A percentile compares a stretch with the other conserved stretches of the same genome.
phyloP scores from a whole-genome alignment of 2,888 invertebrate species.

The Ornithoptera priamus region DNA sequence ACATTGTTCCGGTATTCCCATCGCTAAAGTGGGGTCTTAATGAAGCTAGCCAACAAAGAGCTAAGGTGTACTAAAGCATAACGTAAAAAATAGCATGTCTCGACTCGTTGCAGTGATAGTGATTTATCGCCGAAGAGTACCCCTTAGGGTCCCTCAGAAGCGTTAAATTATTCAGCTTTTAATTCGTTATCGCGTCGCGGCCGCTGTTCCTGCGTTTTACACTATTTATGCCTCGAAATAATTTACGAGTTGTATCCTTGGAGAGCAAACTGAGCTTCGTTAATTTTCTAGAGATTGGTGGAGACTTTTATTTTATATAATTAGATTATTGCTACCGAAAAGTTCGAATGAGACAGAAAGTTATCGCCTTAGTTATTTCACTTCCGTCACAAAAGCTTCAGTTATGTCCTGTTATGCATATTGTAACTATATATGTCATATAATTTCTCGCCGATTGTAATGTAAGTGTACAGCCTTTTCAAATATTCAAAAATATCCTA shows the following conservation, averaged over 20 bases:
- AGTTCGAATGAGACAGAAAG: neutral
- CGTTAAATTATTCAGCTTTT: slow-evolving; percentile 78
- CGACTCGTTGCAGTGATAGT: slow-evolving; percentile 65
- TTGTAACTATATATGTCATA: too few species aligned
- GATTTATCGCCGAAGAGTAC: slow-evolving; percentile 67
- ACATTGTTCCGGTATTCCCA: slow-evolving; percentile 67
- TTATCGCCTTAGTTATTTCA: too few species aligned
- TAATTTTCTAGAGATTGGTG: slow-evolving; percentile 45
- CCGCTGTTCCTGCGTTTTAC: slow-evolving; percentile 64
- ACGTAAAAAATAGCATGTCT: slow-evolving; percentile 69
- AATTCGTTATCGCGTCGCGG: slow-evolving; percentile 74
- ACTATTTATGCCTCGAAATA: slow-evolving; percentile 73
- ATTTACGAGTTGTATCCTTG: slow-evolving; percentile 58
- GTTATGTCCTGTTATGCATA: too few species aligned
- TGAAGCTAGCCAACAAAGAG: slow-evolving; percentile 68
- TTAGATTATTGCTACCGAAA: slow-evolving; percentile 21
- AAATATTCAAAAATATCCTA: too few species aligned
- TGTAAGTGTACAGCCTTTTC: too few species aligned
- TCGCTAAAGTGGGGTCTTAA: slow-evolving; percentile 50
- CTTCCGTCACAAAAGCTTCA: too few species aligned
- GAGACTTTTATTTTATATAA: slow-evolving; percentile 28
- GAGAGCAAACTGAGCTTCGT: slow-evolving; percentile 43
- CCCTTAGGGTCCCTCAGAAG: slow-evolving; percentile 57
- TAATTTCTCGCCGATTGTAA: too few species aligned
- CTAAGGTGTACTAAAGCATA: slow-evolving; percentile 70